A percentile compares a stretch with the other conserved stretches of the same genome.
Conservation (phyloP, 2,888 invertebrate genomes). For the Harmothoe impar region DNA sequence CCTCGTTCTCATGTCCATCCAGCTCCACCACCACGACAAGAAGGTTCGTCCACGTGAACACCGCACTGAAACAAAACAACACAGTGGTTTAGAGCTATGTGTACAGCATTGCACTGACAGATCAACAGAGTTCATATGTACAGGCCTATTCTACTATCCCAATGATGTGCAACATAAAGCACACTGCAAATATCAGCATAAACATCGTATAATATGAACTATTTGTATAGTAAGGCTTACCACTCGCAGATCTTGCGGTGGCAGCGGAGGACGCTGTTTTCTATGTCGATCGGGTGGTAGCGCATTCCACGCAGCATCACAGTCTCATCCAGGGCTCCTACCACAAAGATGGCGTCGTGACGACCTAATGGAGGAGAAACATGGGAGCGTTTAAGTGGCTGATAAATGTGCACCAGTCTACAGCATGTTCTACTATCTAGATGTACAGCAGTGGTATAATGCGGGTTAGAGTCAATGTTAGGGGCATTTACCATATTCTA, state of each 20-base stretch:
- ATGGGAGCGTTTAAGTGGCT: background rate
- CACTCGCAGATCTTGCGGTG: slow-evolving; percentile 99
- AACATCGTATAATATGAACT: too few species aligned
- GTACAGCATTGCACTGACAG: too few species aligned
- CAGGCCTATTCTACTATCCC: too few species aligned
- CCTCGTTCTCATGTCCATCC: slow-evolving; percentile 98
- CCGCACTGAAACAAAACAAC: slow-evolving; percentile 89
- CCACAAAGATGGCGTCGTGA: slow-evolving; percentile 99
- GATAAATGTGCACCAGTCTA: background rate
- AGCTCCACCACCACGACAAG: slow-evolving; percentile 99
- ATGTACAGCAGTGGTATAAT: too few species aligned
- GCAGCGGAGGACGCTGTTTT: slow-evolving; percentile 97
- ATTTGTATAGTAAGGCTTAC: slow-evolving; percentile 87
- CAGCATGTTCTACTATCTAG: too few species aligned
- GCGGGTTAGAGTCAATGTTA: too few species aligned
- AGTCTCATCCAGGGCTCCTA: slow-evolving; percentile 98
- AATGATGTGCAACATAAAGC: too few species aligned
- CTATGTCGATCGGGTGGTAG: slow-evolving; percentile 99
- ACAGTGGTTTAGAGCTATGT: background rate
- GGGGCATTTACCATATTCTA: too few species aligned
- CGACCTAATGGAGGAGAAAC: slow-evolving; percentile 86
- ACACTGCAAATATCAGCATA: too few species aligned
- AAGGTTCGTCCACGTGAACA: slow-evolving; percentile 99
- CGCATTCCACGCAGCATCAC: slow-evolving; percentile 98
- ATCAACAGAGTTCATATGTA: too few species aligned